These are phyloP conservation scores for Anas georgica DNA, from an alignment of 2,797 vertebrate genomes.

Conservation along the genomic window DNA sequence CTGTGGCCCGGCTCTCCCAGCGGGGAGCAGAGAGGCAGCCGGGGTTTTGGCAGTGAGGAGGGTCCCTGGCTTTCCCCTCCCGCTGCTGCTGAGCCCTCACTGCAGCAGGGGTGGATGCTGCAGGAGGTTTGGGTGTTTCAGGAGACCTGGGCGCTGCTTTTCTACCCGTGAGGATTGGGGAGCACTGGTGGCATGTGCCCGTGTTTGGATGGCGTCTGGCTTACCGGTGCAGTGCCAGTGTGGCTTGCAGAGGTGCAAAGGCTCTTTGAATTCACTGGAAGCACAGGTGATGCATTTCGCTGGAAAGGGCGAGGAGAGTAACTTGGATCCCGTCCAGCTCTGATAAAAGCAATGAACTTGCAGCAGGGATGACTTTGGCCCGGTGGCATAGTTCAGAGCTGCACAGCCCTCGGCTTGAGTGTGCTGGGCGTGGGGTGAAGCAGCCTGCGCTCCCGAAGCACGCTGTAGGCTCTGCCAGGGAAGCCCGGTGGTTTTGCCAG, in stretches of 20 bases:
- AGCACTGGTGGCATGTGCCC: neutral
- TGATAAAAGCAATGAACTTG: neutral
- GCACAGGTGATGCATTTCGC: neutral
- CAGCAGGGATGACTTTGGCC: slow-evolving; percentile 38
- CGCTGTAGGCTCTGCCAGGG: slow-evolving; percentile 8
- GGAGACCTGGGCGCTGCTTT: no score
- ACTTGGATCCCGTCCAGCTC: slow-evolving; percentile 17
- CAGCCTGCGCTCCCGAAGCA: neutral
- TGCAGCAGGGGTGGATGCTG: no score
- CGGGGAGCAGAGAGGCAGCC: neutral
- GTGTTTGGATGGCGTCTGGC: slow-evolving; percentile 4
- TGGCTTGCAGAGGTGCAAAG: slow-evolving; percentile 1
- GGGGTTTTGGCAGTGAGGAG: neutral
- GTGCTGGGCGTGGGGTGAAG: neutral
- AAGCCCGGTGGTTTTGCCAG: slow-evolving; percentile 37
- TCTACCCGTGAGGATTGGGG: neutral
- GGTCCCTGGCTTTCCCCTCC: neutral
- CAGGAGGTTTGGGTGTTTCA: neutral
- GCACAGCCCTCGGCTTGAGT: neutral
- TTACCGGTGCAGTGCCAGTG: neutral
- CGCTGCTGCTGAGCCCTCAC: neutral
- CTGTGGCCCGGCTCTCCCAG: rapidly evolving
- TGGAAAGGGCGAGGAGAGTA: neutral
- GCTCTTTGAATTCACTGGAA: neutral
- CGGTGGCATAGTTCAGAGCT: slow-evolving; percentile 24